Percentiles rank a stretch among this genome's conserved stretches.
Conservation (phyloP, 30 jellyfish, hydroid and myxozoan genomes). For the Turritopsis rubra region DNA sequence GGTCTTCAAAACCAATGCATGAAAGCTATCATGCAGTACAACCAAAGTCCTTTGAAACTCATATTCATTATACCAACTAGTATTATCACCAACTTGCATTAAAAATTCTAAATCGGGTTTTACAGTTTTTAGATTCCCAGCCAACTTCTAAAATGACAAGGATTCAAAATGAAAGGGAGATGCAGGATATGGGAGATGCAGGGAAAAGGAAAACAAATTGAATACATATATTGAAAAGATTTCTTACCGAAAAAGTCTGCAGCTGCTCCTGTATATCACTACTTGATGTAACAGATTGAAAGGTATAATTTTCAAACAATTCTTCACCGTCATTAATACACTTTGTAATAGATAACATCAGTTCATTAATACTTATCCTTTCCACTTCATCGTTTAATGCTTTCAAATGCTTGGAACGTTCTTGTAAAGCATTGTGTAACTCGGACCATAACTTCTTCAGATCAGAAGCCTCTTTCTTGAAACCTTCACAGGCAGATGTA, state of each 20-base stretch:
- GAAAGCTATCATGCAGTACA: not conserved
- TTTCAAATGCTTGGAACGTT: slow-evolving; percentile 7
- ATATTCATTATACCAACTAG: slow-evolving; percentile 3
- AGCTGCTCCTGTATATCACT: slow-evolving; percentile 9
- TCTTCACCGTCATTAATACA: slow-evolving; percentile 8
- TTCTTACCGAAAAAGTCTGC: not conserved
- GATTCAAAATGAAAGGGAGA: no score
- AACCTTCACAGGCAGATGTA: not conserved
- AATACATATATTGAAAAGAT: no score
- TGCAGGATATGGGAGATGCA: no score
- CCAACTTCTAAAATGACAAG: slow-evolving; percentile 4
- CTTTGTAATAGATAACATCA: not conserved
- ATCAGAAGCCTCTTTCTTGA: slow-evolving; percentile 1
- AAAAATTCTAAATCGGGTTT: not conserved
- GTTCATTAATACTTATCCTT: slow-evolving; percentile 14
- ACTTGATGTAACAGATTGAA: not conserved
- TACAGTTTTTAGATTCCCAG: not conserved
- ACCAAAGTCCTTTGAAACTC: slow-evolving; percentile 3
- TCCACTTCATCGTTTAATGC: slow-evolving; percentile 11
- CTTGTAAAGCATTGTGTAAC: not conserved
- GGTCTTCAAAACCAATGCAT: not conserved
- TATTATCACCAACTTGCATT: not conserved
- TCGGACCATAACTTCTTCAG: slow-evolving; percentile 21
- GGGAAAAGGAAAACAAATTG: not conserved
- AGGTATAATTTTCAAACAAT: slow-evolving; percentile 6